phyloP scores from a whole-genome alignment of 2,113 vertebrate genomes.

The Chloropsis cyanopogon region DNA sequence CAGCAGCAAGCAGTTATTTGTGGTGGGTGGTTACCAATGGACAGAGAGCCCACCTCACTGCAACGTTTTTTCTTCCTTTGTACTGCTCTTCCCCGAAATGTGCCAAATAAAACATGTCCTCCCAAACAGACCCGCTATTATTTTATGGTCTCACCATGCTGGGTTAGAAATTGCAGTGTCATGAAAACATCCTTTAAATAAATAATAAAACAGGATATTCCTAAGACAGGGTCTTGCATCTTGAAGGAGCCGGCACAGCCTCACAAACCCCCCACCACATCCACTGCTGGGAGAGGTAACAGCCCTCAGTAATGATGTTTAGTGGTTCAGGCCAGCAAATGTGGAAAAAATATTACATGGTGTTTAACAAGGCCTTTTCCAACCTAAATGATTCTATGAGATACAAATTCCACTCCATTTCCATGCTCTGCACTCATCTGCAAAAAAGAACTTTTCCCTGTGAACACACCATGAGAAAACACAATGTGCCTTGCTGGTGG shows the following conservation, averaged over 20 bases:
- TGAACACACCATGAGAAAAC: neutral
- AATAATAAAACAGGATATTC: conserved; percentile 32
- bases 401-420: neutral
- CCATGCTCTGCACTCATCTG: neutral
- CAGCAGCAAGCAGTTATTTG: conserved; percentile 56
- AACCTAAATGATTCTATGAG: neutral
- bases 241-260: neutral
- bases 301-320: neutral
- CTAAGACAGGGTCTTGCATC: neutral
- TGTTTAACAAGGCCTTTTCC: neutral
- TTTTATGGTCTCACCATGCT: conserved; percentile 1
- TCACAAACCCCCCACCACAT: neutral
- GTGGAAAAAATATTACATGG: neutral
- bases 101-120: conserved; percentile 51
- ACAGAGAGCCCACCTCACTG: conserved; percentile 14
- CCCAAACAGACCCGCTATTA: conserved; percentile 6
- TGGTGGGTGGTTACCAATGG: conserved; percentile 31
- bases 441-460: neutral
- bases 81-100: neutral
- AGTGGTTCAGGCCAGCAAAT: neutral
- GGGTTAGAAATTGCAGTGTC: conserved; percentile 43
- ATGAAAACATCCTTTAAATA: conserved; percentile 47
- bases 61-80: conserved; percentile 42
- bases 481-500: neutral
- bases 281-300: neutral